Evolutionary conservation across 2,113 vertebrate genomes (phyloP), one percentile per base, ranked within the genome.

Genomic region (Emberiza fucata): DNA sequence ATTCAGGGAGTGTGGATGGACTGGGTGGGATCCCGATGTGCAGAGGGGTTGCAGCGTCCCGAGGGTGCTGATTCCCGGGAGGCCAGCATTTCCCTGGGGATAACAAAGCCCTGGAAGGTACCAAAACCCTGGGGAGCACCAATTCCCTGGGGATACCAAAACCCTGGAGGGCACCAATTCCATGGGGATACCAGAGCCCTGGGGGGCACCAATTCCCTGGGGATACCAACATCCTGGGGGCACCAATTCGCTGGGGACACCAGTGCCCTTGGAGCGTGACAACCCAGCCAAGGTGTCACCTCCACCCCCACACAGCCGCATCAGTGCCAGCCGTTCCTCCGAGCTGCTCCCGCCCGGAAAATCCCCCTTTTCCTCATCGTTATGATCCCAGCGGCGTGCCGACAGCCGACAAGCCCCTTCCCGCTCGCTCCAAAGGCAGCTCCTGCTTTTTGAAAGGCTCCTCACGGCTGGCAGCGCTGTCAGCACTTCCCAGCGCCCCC

Each of bases 251-350:
- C 22, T 23, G 35, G 10, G 35, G 6, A 25, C 3, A 11, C 3
- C 18, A 3, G 11, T 5, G n/a, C 8, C 56, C 16, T 53, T 8
- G 72, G 54, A 60, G 22, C 2, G 9, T 9, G 17, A 20, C 53
- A 77, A 27, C 3, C 14, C 79, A 13, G 12, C 29, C 64, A 3
- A 24, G 28, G 24, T 25, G 56, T 21, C 73, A 31, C 42, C 40
- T 54, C 29, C 63, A 10, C 3, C 54, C 47, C 47, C 24, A 19
- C n/a, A 12, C 29, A 2, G 28, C 23, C 7, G 24, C 47, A 4
- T 5, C 13, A 2, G 18, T 1, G 28, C 28, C 44, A 10, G 2
- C 5, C 7, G 0, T 4, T 54, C 23, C 13, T 16, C 10, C 0
- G 0, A 44, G 82, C 44, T 13, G 35, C 45, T 61, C 63, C 53